These are phyloP conservation scores for Dasyprocta punctata DNA, from an alignment of 2,113 vertebrate species.

Conservation along the genomic window DNA sequence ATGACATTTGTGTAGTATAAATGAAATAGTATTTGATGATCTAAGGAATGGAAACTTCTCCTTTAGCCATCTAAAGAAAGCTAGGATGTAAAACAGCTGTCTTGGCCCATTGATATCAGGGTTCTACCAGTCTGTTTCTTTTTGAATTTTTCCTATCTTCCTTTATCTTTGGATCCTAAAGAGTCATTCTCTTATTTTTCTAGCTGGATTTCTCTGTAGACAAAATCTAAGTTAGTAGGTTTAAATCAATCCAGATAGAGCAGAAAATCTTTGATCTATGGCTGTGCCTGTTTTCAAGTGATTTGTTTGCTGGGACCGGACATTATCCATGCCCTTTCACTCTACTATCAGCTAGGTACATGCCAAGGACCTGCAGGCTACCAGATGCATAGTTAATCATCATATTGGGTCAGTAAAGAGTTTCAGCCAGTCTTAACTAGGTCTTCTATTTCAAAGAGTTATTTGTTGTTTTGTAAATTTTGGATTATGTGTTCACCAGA, in stretches of 20 bases:
- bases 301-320: slow-evolving; percentile 94
- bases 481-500: slow-evolving; percentile 71
- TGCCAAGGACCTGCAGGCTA: slow-evolving; percentile 86
- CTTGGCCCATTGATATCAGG: slow-evolving; percentile 84
- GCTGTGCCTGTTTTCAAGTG: slow-evolving; percentile 91
- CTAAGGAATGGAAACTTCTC: slow-evolving; percentile 84
- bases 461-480: slow-evolving; percentile 67
- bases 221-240: slow-evolving; percentile 83
- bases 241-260: slow-evolving; percentile 88
- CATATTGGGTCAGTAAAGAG: slow-evolving; percentile 81
- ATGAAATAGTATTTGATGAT: slow-evolving; percentile 86
- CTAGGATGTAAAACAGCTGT: slow-evolving; percentile 87
- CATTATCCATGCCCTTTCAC: slow-evolving; percentile 93
- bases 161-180: slow-evolving; percentile 90
- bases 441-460: slow-evolving; percentile 78
- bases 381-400: slow-evolving; percentile 90
- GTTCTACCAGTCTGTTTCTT: slow-evolving; percentile 87
- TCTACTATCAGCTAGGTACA: slow-evolving; percentile 90
- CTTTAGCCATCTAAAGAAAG: slow-evolving; percentile 83
- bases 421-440: slow-evolving; percentile 80
- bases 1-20: slow-evolving; percentile 82
- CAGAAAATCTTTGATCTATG: slow-evolving; percentile 94
- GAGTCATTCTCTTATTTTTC: slow-evolving; percentile 90
- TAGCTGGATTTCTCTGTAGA: slow-evolving; percentile 86
- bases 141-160: slow-evolving; percentile 88